Evolutionary conservation across 2,888 invertebrate genomes (phyloP), one percentile per base, ranked within the genome.

Genomic region (Quadriops clusia): DNA sequence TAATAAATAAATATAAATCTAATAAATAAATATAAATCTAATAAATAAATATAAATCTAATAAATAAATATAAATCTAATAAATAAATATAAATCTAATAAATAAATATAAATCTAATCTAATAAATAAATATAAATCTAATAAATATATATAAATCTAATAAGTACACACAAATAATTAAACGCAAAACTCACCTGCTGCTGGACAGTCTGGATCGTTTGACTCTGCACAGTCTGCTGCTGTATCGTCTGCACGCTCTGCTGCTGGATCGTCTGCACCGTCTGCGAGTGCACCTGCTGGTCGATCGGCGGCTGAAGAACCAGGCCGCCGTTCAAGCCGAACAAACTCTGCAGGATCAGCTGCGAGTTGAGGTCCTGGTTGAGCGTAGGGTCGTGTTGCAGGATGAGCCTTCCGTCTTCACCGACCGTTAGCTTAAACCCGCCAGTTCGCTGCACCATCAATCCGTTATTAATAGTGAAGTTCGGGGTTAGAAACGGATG

Each of bases 361-460:
- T 62, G 62, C 8, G 58, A 58, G 39, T 61, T 58, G 9, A 61
- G 52, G 45, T 70, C 70, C 40, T 70, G 70, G 25, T 68, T 69
- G 22, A 65, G 51, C 30, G 67, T 68, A 3, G 74, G 70, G 40
- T 74, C 72, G 43, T 77, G 77, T 23, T 77, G 74, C 28, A 78
- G 53, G 22, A 78, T 65, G 23, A 78, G 60, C 13, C 74, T 61
- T 5, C 77, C 77, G 43, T 78, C 77, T 51, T 79, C 78, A 1
- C 74, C 72, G 26, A 78, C 63, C 1, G 77, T 72, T 32, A 79
- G 56, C 35, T 74, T 70, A 33, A 77, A 62, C 31, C 74, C 74
- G 2, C 75, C 75, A 45, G 70, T 70, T 5, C 74, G 54, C 43
- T 73, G 74, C 29, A 58, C 50, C 51, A 60, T 58, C 31, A 60